Conservation (phyloP, 2,113 vertebrate species). For the Actenoides hombroni region DNA sequence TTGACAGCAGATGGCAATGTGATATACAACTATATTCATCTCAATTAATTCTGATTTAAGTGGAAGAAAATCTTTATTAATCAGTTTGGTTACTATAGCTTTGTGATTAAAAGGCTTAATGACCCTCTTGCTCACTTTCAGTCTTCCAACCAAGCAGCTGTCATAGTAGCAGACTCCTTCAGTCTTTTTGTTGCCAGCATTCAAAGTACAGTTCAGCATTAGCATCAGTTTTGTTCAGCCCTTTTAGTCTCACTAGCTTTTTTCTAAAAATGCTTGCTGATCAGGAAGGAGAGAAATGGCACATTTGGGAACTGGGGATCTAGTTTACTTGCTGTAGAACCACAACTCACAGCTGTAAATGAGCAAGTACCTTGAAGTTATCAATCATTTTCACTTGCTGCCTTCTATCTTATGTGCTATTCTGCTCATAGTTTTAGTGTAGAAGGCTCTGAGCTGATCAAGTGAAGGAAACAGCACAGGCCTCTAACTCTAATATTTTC, state of each 20-base stretch:
- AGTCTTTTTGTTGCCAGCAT: not conserved
- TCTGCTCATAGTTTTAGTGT: not conserved
- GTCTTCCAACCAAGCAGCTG: slow-evolving; percentile 5
- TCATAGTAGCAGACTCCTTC: not conserved
- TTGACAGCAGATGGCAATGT: not conserved
- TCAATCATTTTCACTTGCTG: not conserved
- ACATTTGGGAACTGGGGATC: not conserved
- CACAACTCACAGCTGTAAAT: not conserved
- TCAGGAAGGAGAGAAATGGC: not conserved
- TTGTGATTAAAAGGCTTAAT: not conserved
- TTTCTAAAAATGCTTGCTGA: not conserved
- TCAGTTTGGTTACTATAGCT: not conserved
- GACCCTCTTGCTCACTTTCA: slow-evolving; percentile 5
- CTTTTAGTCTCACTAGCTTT: not conserved
- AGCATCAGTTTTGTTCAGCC: not conserved
- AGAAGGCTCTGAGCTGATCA: not conserved
- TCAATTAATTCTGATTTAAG: not conserved
- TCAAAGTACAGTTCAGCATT: not conserved
- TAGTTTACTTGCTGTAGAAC: not conserved
- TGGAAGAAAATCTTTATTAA: not conserved
- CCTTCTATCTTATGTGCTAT: not conserved
- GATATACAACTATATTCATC: not conserved
- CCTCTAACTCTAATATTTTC: not conserved
- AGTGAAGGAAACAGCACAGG: not conserved
- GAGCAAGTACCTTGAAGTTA: not conserved